phyloP scores from a whole-genome alignment of 2,797 vertebrate genomes.

The Choloepus didactylus region DNA sequence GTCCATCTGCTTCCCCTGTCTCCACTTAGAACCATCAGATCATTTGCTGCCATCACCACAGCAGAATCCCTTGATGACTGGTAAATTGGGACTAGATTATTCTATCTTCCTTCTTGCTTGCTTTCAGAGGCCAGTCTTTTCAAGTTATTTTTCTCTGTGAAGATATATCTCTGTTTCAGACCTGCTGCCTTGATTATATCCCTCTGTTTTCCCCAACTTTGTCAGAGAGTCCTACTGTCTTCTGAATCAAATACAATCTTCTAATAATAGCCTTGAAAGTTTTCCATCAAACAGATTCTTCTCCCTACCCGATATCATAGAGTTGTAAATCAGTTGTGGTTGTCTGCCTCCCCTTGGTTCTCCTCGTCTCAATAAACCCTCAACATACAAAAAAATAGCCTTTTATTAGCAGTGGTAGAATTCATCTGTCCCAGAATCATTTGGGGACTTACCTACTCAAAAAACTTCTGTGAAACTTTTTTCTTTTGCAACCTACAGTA shows the following conservation, averaged over 20 bases:
- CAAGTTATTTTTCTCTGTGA: constrained; percentile 62
- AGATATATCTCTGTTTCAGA: constrained; percentile 74
- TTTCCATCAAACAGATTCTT: constrained; percentile 64
- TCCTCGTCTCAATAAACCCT: not conserved
- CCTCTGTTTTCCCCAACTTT: constrained; percentile 63
- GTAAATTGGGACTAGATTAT: constrained; percentile 69
- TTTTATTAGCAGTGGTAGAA: not conserved
- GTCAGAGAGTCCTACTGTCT: constrained; percentile 61
- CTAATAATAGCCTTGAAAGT: constrained; percentile 71
- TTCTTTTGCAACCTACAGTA: not conserved
- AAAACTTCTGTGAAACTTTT: not conserved
- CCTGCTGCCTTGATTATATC: constrained; percentile 74
- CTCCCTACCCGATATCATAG: not conserved
- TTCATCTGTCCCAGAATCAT: not conserved
- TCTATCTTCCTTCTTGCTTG: constrained; percentile 54
- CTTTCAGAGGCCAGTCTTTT: constrained; percentile 47
- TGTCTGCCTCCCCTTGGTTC: not conserved
- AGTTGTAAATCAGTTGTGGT: constrained; percentile 1
- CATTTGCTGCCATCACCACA: constrained; percentile 38
- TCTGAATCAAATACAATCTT: constrained; percentile 74
- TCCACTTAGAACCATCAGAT: constrained; percentile 39
- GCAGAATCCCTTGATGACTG: constrained; percentile 55
- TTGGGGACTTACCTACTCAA: not conserved
- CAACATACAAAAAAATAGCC: not conserved
- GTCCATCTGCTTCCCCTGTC: not conserved